Evolutionary conservation across 2,797 vertebrate genomes (phyloP), one percentile per base, ranked within the genome.

Genomic region (Sebastes aleutianus): DNA sequence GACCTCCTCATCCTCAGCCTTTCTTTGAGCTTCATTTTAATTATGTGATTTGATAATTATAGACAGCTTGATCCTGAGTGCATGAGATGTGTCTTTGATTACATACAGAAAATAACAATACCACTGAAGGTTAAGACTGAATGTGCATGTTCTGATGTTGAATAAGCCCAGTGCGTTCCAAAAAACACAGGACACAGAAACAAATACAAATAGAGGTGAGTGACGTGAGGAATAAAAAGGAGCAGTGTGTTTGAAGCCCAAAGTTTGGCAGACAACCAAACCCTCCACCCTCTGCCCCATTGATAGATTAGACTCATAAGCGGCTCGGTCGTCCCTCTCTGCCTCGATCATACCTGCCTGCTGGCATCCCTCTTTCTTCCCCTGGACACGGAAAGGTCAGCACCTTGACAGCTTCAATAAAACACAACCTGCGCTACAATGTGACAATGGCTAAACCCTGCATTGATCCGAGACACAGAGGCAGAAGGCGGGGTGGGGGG

Each of bases 371-470:
- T 78, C 75, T 70, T 39, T 86, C 86, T 79, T 66, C 63, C 76
- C 11, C 34, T 16, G 50, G 78, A 87, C 85, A 73, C 2, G 22
- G 64, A 88, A 88, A 88, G 89, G 91, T 92, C 89, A 79, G 68
- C 64, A 76, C 70, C 79, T 74, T 31, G 79, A 87, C 86, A 85
- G 83, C 80, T 85, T 87, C 79, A 77, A 87, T 91, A 90, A 92
- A 90, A 87, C 86, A 90, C 85, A 14, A 36, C 32, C 68, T 27
- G 84, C 20, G 13, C 64, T 36, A 57, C 85, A 32, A 7, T 16
- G 74, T 69, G 79, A 79, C 79, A 34, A 54, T 3, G 29, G 67
- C 64, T 70, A 53, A 78, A 82, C 11, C 74, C 68, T 0, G 26
- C 68, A 85, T 68, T 72, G 84, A 89, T 85, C 87, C 26, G 11